Conservation (phyloP, 2,113 vertebrate species). For the Lophotis ruficrista region DNA sequence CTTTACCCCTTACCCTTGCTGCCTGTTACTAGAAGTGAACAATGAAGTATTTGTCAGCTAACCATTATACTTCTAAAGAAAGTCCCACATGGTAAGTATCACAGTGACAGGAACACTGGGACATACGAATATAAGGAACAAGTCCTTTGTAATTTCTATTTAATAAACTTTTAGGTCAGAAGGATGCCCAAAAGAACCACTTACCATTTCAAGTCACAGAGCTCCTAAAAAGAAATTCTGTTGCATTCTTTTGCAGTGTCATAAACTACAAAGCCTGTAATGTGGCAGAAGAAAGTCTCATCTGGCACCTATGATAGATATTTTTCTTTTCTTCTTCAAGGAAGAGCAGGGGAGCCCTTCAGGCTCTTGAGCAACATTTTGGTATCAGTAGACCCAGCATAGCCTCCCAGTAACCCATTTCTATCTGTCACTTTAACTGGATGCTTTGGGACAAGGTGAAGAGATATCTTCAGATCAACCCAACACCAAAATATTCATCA, state of each 20-base stretch:
- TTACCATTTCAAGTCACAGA: not conserved
- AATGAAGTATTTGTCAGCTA: not conserved
- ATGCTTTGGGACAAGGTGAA: not conserved
- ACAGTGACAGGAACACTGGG: not conserved
- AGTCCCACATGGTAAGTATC: not conserved
- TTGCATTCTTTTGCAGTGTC: not conserved
- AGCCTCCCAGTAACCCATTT: not conserved
- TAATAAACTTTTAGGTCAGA: slow-evolving; percentile 37
- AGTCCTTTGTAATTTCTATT: not conserved
- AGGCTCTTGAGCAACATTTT: not conserved
- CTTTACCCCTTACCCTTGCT: not conserved
- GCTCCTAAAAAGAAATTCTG: not conserved
- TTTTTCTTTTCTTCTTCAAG: not conserved
- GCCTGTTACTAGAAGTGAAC: not conserved
- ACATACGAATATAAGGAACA: not conserved
- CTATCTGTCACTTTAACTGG: not conserved
- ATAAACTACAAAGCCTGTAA: not conserved
- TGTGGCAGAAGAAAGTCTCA: not conserved
- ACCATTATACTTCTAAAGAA: not conserved
- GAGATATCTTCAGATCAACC: not conserved
- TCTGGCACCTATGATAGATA: not conserved
- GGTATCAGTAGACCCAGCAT: not conserved
- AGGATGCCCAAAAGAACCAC: slow-evolving; percentile 30
- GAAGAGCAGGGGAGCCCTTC: not conserved
- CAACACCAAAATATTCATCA: not conserved